Base-by-base conservation (phyloP, 1,140 invertebrate species). In the Drosophila tsacasi region DNA sequence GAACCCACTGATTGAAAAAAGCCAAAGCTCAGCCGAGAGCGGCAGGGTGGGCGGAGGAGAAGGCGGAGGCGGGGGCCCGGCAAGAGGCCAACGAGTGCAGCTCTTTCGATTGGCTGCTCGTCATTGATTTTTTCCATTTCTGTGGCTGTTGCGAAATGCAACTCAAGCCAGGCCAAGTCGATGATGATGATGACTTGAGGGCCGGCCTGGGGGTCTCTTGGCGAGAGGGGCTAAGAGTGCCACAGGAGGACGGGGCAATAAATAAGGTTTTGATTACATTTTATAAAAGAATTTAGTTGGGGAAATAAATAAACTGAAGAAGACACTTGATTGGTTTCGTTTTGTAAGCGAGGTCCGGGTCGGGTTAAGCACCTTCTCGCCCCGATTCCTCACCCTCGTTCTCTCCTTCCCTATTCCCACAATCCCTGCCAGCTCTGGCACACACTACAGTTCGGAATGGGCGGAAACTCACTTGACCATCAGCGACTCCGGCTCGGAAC, bases 231-330 rank as follows among this genome's bases (percentile, higher is more conserved):
- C 50, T 10, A 42, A 61, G 35, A 55, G n/a, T 35, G 49, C 30
- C 30, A 52, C n/a, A 19, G 6, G 15, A 21, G 44, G 19, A 15
- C 40, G 50, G 47, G 57, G 68, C 81, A 84, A 90, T 87, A 90
- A 91, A 91, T 92, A 81, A 91, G 91, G 85, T 92, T 92, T 92
- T 92, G 85, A 92, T 92, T 91, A 87, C 89, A 92, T 92, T 92
- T 82, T 85, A 86, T 91, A 87, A 92, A 92, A 79, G 86, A 85
- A 90, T 91, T 91, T 91, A 87, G 81, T 84, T 91, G 66, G 87
- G 80, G 68, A 83, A 83, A 86, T 83, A 86, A 91, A 86, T 87
- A 87, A 87, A 87, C 68, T 91, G 81, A 87, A 85, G 79, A 92
- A 92, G 86, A 92, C 85, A 92, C 91, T 92, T 92, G 86, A 92